Conservation (phyloP, 2,113 vertebrate genomes). For the Corythaeola cristata region DNA sequence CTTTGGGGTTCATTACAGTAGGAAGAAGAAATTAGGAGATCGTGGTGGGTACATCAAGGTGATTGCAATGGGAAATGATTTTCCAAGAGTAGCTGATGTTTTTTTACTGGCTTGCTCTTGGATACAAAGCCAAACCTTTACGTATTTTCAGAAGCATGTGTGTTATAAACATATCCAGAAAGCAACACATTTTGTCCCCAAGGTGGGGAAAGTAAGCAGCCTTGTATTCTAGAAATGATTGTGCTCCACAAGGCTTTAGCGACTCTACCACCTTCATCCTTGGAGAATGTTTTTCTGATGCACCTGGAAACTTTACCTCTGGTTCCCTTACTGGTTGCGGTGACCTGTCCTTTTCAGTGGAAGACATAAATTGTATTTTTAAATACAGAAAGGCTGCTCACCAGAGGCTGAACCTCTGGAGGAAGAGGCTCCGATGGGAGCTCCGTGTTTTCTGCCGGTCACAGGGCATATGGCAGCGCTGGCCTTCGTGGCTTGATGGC, state of each 20-base stretch:
- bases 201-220: background rate
- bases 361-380: background rate
- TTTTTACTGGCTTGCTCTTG: background rate
- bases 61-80: background rate
- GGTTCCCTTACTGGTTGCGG: background rate
- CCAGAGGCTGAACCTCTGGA: background rate
- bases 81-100: background rate
- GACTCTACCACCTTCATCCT: background rate
- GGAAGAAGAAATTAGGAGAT: background rate
- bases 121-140: background rate
- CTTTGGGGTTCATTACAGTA: background rate
- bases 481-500: background rate
- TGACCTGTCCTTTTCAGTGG: background rate
- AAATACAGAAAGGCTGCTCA: background rate
- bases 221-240: background rate
- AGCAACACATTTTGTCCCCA: background rate
- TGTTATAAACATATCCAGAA: background rate
- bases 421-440: background rate
- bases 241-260: background rate
- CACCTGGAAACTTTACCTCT: background rate
- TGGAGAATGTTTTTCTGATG: background rate
- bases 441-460: background rate
- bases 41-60: background rate
- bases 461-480: background rate
- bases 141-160: accelerated